phyloP scores from a whole-genome alignment of 2,113 vertebrate genomes.

The Sitta europaea region DNA sequence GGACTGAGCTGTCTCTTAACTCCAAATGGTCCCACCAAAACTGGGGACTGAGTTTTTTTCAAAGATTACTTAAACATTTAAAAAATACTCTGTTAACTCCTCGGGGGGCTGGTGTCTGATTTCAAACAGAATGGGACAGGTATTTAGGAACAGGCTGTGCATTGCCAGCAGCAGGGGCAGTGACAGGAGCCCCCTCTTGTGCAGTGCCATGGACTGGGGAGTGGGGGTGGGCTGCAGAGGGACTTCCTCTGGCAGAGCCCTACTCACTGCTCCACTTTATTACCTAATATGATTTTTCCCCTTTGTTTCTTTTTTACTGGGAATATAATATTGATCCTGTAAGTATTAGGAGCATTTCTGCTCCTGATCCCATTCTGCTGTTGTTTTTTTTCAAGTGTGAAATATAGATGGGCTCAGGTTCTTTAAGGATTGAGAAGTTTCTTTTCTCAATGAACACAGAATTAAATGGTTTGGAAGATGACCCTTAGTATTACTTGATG shows the following conservation, averaged over 20 bases:
- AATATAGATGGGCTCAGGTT: background rate
- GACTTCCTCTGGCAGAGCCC: background rate
- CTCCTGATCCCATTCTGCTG: background rate
- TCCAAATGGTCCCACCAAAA: background rate
- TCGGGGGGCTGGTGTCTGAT: background rate
- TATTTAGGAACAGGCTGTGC: background rate
- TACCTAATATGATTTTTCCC: background rate
- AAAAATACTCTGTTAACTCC: background rate
- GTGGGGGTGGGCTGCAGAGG: background rate
- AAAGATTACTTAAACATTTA: background rate
- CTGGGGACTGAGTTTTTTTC: background rate
- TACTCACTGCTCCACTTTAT: background rate
- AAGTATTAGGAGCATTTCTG: background rate
- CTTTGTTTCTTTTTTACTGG: background rate
- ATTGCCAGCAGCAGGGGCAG: background rate
- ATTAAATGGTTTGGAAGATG: background rate
- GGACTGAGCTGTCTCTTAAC: background rate
- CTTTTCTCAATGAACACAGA: background rate
- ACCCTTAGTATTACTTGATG: background rate
- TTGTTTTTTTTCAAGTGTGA: background rate
- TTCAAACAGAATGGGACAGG: background rate
- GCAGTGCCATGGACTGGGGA: fast-evolving
- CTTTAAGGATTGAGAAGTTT: background rate
- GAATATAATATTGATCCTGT: background rate
- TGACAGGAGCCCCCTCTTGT: background rate